Conservation (phyloP, 1,140 invertebrate species). For the Liolophura sinensis region DNA sequence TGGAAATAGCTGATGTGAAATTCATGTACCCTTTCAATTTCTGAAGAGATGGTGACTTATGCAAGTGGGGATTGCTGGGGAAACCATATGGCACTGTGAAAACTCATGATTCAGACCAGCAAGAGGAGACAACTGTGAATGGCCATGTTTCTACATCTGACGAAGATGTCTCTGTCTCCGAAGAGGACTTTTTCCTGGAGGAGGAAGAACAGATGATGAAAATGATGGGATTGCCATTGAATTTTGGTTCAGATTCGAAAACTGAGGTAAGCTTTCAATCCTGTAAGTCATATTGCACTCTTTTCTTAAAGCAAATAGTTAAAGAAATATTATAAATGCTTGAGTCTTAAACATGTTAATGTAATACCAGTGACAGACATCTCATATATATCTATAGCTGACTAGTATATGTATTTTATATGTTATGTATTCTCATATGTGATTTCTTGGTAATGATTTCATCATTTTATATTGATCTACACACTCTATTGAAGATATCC, state of each 20-base stretch:
- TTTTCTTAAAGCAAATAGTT: neutral
- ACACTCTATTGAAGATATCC: too few species aligned
- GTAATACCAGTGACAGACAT: too few species aligned
- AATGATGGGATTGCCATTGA: conserved; percentile 31
- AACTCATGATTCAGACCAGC: neutral
- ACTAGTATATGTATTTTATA: too few species aligned
- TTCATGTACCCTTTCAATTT: neutral
- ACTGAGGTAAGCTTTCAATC: neutral
- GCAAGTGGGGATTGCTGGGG: conserved; percentile 9
- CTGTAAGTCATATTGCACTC: neutral
- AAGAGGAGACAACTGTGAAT: conserved; percentile 4
- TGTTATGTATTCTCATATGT: too few species aligned
- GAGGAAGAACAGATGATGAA: conserved; percentile 34
- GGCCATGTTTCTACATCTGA: conserved; percentile 1
- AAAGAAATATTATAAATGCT: neutral
- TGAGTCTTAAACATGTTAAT: neutral
- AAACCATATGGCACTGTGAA: conserved; percentile 10
- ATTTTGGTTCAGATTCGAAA: conserved; percentile 12
- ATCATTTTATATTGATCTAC: too few species aligned
- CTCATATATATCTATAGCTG: too few species aligned
- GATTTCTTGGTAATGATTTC: too few species aligned
- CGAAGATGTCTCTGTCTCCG: conserved; percentile 5
- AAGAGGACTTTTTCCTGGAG: conserved; percentile 14
- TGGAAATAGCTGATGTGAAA: neutral
- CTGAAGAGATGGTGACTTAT: conserved; percentile 12